Conservation (phyloP, 2,797 vertebrate genomes). For the Danio jaintianensis region DNA sequence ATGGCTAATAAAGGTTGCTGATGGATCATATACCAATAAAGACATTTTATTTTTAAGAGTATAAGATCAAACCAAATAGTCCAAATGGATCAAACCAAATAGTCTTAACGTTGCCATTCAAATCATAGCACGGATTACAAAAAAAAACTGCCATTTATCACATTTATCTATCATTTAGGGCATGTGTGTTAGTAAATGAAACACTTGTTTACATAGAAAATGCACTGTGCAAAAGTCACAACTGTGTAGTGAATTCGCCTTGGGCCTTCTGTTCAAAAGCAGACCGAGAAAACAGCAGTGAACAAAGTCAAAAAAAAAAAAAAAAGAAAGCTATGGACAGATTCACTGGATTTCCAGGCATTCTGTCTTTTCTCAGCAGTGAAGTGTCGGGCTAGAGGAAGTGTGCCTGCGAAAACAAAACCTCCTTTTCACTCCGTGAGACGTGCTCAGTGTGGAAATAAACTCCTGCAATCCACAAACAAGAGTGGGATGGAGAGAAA, state of each 20-base stretch:
- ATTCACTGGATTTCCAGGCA: slow-evolving; percentile 72
- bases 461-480: slow-evolving; percentile 73
- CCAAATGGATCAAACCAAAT: too few species aligned
- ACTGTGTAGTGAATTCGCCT: neutral
- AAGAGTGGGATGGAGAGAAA: slow-evolving; percentile 34
- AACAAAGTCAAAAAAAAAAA: neutral
- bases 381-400: slow-evolving; percentile 77
- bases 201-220: neutral
- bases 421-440: slow-evolving; percentile 76
- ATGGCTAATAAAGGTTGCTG: too few species aligned
- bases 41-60: too few species aligned
- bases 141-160: neutral
- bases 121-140: neutral
- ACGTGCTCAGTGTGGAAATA: slow-evolving; percentile 80
- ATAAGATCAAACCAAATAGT: too few species aligned
- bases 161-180: neutral
- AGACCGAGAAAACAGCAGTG: slow-evolving; percentile 25
- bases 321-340: slow-evolving; percentile 39
- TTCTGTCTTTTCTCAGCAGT: slow-evolving; percentile 62
- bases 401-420: slow-evolving; percentile 81
- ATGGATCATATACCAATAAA: too few species aligned
- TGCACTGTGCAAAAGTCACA: neutral
- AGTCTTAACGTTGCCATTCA: neutral
- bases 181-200: neutral
- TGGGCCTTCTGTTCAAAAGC: slow-evolving; percentile 2